Evolutionary conservation across 2,797 vertebrate species (phyloP).

Genomic region (Aulostomus chinensis): DNA sequence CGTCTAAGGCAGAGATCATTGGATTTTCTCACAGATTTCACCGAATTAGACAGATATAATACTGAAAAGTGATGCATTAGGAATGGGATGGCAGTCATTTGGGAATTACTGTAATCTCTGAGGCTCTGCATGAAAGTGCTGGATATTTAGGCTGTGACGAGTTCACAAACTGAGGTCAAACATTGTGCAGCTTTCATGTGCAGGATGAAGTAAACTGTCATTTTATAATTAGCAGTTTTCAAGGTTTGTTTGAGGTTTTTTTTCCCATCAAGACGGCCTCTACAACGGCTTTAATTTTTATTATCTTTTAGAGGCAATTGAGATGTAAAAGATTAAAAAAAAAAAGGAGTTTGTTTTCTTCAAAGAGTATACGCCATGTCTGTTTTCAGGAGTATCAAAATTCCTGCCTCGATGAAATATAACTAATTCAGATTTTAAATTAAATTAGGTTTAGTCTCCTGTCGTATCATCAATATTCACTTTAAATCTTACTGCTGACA

Average conservation of each 20-base stretch:
- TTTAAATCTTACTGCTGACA: not conserved
- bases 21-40: constrained; percentile 42
- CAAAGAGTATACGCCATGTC: no score
- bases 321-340: no score
- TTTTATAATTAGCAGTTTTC: not conserved
- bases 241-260: no score
- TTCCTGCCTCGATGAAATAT: no score
- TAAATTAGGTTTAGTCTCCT: no score
- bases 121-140: not conserved
- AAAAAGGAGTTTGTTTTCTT: no score
- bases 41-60: constrained; percentile 55
- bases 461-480: not conserved
- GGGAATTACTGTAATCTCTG: constrained; percentile 42
- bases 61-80: constrained; percentile 31
- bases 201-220: constrained; percentile 1
- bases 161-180: constrained; percentile 8
- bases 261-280: no score
- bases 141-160: constrained; percentile 1
- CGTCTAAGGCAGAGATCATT: constrained; percentile 21
- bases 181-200: not conserved
- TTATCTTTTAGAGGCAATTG: not conserved
- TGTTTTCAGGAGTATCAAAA: no score
- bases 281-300: not conserved
- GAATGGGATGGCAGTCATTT: constrained; percentile 16
- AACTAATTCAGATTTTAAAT: no score